Evolutionary conservation across 2,888 invertebrate species (phyloP).

Genomic region (Reticulitermes lucifugus): DNA sequence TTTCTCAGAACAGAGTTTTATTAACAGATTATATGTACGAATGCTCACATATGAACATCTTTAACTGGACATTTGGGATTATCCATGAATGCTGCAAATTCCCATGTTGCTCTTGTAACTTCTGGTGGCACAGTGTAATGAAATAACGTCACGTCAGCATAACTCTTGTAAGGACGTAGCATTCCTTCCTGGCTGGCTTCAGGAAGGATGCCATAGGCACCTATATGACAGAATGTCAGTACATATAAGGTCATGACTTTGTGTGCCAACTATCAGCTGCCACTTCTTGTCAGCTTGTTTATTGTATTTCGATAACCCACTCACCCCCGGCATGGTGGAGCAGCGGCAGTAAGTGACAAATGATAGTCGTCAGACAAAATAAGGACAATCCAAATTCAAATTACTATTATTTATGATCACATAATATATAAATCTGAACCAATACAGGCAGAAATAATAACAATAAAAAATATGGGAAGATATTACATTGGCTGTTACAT

Average conservation of each 20-base stretch:
- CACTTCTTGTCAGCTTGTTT: too few species aligned
- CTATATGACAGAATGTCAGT: slow-evolving; percentile 8
- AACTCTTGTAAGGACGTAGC: slow-evolving; percentile 64
- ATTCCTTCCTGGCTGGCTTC: slow-evolving; percentile 66
- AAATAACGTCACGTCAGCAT: slow-evolving; percentile 65
- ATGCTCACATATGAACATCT: slow-evolving; percentile 64
- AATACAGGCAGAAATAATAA: too few species aligned
- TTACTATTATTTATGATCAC: too few species aligned
- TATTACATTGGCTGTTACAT: too few species aligned
- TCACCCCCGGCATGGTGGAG: too few species aligned
- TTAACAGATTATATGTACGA: background rate
- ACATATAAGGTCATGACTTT: too few species aligned
- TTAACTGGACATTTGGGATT: slow-evolving; percentile 61
- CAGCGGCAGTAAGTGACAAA: too few species aligned
- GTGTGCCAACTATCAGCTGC: too few species aligned
- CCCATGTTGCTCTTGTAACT: slow-evolving; percentile 65
- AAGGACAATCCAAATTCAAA: background rate
- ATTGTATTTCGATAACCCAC: too few species aligned
- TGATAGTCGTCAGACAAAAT: background rate
- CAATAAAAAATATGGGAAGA: too few species aligned
- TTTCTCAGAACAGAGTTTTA: background rate
- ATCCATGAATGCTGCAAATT: slow-evolving; percentile 67
- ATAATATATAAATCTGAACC: too few species aligned
- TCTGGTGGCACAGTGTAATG: slow-evolving; percentile 66
- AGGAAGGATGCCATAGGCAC: slow-evolving; percentile 58